Evolutionary conservation across 2,113 vertebrate species (phyloP).

Genomic region (Antechinus flavipes): DNA sequence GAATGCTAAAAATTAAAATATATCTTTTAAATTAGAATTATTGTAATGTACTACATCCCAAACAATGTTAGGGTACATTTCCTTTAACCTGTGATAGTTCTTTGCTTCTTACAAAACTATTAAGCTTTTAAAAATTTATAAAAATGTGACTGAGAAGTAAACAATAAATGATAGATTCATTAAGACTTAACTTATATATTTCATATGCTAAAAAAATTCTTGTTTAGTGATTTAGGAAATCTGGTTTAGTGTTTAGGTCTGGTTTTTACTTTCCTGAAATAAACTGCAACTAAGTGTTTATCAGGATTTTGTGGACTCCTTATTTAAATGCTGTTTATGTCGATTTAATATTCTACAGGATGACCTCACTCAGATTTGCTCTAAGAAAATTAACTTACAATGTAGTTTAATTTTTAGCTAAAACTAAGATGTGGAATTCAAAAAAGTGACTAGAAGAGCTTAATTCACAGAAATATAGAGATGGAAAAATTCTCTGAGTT

Average conservation of each 20-base stretch:
- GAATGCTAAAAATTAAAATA: not conserved
- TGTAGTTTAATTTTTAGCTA: not conserved
- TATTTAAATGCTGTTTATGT: not conserved
- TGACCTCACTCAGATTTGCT: not conserved
- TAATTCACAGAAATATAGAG: not conserved
- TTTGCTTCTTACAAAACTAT: not conserved
- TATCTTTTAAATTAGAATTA: not conserved
- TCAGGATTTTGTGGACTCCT: not conserved
- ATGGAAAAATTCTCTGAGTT: not conserved
- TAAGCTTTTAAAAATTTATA: not conserved
- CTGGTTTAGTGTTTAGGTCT: not conserved
- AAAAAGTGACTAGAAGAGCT: not conserved
- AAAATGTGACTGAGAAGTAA: not conserved
- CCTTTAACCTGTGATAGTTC: not conserved
- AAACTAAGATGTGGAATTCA: not conserved
- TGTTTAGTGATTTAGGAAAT: not conserved
- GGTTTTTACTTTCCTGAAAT: not conserved
- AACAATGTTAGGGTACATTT: not conserved
- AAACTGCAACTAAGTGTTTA: not conserved
- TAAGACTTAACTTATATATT: not conserved
- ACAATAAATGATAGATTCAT: not conserved
- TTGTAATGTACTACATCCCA: not conserved
- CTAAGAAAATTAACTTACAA: constrained; percentile 13
- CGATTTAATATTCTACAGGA: not conserved
- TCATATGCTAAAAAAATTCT: not conserved